Evolutionary conservation across 2,888 invertebrate genomes (phyloP), one percentile per base, ranked within the genome.

Genomic region (Harpalus rufipes): DNA sequence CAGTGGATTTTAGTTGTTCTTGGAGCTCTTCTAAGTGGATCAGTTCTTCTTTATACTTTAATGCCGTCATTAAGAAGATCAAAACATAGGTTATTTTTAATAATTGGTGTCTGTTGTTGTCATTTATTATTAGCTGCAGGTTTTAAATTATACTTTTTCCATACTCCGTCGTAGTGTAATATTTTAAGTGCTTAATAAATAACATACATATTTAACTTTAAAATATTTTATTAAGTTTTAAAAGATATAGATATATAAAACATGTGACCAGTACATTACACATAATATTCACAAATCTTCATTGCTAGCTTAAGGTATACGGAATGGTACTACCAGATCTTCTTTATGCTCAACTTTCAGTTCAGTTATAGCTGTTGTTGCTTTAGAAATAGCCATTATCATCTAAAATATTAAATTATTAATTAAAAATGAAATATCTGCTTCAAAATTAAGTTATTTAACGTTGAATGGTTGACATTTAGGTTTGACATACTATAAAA

Each of bases 331-430:
- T 86, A 97, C 97, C 88, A 97, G 91, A 88, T 97, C 97, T 90
- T 97, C 97, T 90, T 95, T 96, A 89, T 97, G 97, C 89, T 96
- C 95, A 84, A 97, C 96, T 89, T 95, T 94, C n/a, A 97, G 94
- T 87, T 96, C 96, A 14, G 93, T 93, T 86, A 97, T 93, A 78
- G 96, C 96, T 41, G 93, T 91, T 10, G 94, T 93, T 3, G 96
- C 95, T 90, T 94, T 94, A 87, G 93, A 93, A 58, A 96, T 93
- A 80, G 95, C 93, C 86, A 92, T 92, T 85, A 93, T 93, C 89
- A 97, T 95, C 97, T 97, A 92, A 86, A 92, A 92, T 68, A 87
- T 85, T 87, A 86, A 87, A 59, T 63, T 83, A 76, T 81, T 32
- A 2, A n/a, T 12, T 14, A 74, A 79, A 25, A 10, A 21, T 32